These are phyloP conservation scores for Cactoblastis cactorum DNA, from an alignment of 2,888 invertebrate species.

Conservation along the genomic window DNA sequence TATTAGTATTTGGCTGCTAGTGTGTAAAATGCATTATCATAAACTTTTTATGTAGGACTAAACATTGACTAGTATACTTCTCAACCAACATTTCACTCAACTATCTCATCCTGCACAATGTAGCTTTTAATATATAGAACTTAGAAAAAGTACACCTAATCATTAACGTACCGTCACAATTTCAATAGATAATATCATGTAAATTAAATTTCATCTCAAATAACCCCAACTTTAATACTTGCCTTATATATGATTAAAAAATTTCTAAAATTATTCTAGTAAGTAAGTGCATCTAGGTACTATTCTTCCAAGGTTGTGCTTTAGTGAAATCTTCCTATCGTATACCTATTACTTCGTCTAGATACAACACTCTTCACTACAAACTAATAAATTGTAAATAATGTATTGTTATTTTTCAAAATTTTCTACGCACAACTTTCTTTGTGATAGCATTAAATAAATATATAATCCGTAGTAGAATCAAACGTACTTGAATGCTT, in stretches of 20 bases:
- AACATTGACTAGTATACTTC: no score
- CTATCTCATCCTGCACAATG: constrained; percentile 14
- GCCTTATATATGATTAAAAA: constrained; percentile 68
- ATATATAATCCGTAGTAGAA: constrained; percentile 41
- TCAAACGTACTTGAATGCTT: constrained; percentile 38
- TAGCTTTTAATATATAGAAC: constrained; percentile 17
- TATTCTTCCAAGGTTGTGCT: constrained; percentile 80
- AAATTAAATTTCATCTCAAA: constrained; percentile 48
- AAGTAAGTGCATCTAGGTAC: constrained; percentile 73
- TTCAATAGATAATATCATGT: constrained; percentile 28
- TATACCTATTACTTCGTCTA: constrained; percentile 45
- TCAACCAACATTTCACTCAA: background rate
- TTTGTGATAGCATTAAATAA: constrained; percentile 57
- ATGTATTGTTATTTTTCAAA: constrained; percentile 47
- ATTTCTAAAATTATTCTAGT: constrained; percentile 70
- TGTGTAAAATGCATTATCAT: no score
- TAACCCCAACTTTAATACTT: constrained; percentile 74
- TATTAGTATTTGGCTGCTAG: no score
- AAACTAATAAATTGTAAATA: constrained; percentile 55
- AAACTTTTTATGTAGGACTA: no score
- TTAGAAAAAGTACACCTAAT: constrained; percentile 21
- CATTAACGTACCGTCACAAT: constrained; percentile 23
- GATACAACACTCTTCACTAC: constrained; percentile 41
- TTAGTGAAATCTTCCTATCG: constrained; percentile 70
- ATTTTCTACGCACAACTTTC: constrained; percentile 72